Evolutionary conservation across 2,113 vertebrate species (phyloP), one percentile per base, ranked within the genome.

Genomic region (Heteronetta atricapilla): DNA sequence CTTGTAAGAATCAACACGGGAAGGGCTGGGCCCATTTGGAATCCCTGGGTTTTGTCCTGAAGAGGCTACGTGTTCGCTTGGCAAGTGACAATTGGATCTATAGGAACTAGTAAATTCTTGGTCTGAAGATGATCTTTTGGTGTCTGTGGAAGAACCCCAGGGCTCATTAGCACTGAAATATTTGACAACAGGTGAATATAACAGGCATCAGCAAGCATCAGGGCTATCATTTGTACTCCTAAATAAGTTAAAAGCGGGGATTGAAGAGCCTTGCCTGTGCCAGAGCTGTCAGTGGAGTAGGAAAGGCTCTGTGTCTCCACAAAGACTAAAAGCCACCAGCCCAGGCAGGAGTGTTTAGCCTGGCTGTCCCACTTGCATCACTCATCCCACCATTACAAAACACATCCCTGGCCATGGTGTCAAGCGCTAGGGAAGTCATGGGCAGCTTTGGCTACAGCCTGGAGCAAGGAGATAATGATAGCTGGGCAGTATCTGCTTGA

Each of bases 401-500:
- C 48, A 5, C 34, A 3, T 31, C 77, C 69, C 58, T 11, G 79
- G n/a, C 31, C 7, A 0, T 42, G 76, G 58, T 12, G 14, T 6
- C 52, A 4, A 6, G n/a, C 13, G 4, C 5, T 0, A 46, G 81
- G n/a, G 46, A 55, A 53, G 53, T 8, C 2, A 1, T 13, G 36
- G 34, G 42, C 19, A 38, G 52, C 46, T 64, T 6, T 18, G 50
- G 44, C 31, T 64, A 10, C 20, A 31, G 73, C 38, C n/a, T 6
- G 28, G 12, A 42, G 8, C 6, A 18, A 6, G 42, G 42, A 46
- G 68, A 1, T 26, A 46, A 6, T 36, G 50, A 4, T 10, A 44
- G 74, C 13, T 53, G 55, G 16, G 63, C 28, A 56, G 44, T 40
- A 1, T 5, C 53, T 38, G 38, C 38, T 12, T 3, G 4, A n/a